Evolutionary conservation across 2,797 vertebrate species (phyloP).

Genomic region (Notamacropus eugenii): DNA sequence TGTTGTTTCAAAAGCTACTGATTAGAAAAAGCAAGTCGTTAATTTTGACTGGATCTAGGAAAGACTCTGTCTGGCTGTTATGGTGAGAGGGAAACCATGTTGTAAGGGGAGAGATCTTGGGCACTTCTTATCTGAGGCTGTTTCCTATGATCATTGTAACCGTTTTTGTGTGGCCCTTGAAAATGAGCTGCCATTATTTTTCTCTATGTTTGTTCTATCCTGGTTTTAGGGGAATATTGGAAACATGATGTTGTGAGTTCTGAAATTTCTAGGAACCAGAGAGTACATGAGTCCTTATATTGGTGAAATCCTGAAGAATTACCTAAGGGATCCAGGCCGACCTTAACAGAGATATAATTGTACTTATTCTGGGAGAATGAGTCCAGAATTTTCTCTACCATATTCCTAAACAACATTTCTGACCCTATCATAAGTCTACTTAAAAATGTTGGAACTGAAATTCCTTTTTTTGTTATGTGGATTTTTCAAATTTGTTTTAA

Average conservation of each 20-base stretch:
- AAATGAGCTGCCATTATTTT: not conserved
- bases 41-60: not conserved
- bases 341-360: not conserved
- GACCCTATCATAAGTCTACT: not conserved
- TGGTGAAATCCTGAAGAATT: not conserved
- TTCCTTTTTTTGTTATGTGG: not conserved
- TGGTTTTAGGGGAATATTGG: not conserved
- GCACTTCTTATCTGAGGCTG: not conserved
- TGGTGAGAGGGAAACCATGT: not conserved
- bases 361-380: not conserved
- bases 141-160: not conserved
- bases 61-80: not conserved
- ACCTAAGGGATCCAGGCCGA: not conserved
- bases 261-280: not conserved
- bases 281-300: not conserved
- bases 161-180: not conserved
- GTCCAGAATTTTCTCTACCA: not conserved
- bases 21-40: not conserved
- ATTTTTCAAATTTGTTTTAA: not conserved
- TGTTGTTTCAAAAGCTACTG: not conserved
- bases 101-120: not conserved
- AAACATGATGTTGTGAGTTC: not conserved
- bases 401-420: not conserved
- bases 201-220: not conserved
- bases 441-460: not conserved